Base-by-base conservation (phyloP, 2,888 invertebrate species). In the Cactoblastis cactorum region DNA sequence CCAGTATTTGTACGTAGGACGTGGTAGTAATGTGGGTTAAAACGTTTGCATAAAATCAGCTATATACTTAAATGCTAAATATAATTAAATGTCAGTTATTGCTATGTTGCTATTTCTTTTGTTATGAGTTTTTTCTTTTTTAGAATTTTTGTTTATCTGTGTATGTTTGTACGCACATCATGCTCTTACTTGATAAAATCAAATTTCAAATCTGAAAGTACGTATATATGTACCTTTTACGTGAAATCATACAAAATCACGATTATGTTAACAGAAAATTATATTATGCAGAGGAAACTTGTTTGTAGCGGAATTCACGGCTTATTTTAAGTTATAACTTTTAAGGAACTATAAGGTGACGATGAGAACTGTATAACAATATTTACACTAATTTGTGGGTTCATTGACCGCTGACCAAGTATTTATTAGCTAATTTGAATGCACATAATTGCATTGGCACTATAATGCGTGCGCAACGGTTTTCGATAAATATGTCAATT, bases 301-400 rank as follows among this genome's bases (percentile, higher is more conserved):
- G 28, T 43, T 43, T 43, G 24, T 22, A 8, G 43, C 5, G 5
- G 28, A 59, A 68, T 65, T 67, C 53, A 63, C 63, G 61, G 52
- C 54, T 67, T 59, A 74, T 72, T 77, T 63, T 54, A 59, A 65
- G 67, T 70, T 77, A 63, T 54, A 59, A 65, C 67, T 70, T 66
- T 58, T 65, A 72, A 63, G 53, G 46, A 67, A 63, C 57, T 60
- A 59, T 64, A 60, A 56, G 53, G 53, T 60, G 61, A 61, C 67
- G 60, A 64, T 61, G 66, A 71, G 62, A 66, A 66, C 66, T 53
- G 55, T 67, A 63, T 69, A 65, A 63, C 59, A 62, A 60, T 57
- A 71, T 78, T 75, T 67, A 67, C 67, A 78, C 77, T 72, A 74
- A 82, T 81, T 75, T 75, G 54, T 41, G 56, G 66, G 83, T 71